Conservation (phyloP, 2,888 invertebrate genomes). For the Volucella zonaria region DNA sequence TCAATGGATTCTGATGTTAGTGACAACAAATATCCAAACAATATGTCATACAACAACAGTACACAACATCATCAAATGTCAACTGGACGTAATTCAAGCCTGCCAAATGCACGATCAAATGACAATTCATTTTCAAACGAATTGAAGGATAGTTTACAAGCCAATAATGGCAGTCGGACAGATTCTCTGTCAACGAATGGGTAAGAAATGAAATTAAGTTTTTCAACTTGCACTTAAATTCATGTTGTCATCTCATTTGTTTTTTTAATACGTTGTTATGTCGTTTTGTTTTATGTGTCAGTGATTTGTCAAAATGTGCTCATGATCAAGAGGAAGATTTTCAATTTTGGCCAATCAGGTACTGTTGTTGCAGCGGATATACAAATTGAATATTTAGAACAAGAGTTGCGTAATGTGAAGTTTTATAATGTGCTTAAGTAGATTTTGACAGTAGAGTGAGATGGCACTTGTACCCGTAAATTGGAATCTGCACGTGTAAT, state of each 20-base stretch:
- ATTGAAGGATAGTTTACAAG: conserved; percentile 77
- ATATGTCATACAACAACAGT: conserved; percentile 77
- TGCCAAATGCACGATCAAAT: conserved; percentile 77
- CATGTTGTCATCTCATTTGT: conserved; percentile 62
- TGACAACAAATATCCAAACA: conserved; percentile 80
- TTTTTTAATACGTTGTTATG: conserved; percentile 54
- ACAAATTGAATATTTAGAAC: conserved; percentile 41
- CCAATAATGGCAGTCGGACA: conserved; percentile 79
- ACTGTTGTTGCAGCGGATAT: conserved; percentile 74
- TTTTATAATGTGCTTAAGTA: conserved; percentile 24
- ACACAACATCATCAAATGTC: conserved; percentile 75
- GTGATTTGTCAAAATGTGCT: conserved; percentile 75
- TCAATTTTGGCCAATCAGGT: conserved; percentile 82
- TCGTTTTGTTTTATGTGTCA: conserved; percentile 59
- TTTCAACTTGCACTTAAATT: conserved; percentile 39
- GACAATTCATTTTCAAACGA: conserved; percentile 75
- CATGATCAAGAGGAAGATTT: conserved; percentile 80
- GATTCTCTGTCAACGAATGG: conserved; percentile 80
- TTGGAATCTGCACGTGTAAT: conserved; percentile 13
- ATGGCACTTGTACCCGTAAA: neutral
- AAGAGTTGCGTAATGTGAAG: conserved; percentile 48
- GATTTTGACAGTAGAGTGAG: conserved; percentile 22
- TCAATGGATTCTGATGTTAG: conserved; percentile 81
- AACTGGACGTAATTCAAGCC: conserved; percentile 76
- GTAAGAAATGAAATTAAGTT: conserved; percentile 76